Evolutionary conservation across 2,113 vertebrate species (phyloP).

Genomic region (Poecile atricapillus): DNA sequence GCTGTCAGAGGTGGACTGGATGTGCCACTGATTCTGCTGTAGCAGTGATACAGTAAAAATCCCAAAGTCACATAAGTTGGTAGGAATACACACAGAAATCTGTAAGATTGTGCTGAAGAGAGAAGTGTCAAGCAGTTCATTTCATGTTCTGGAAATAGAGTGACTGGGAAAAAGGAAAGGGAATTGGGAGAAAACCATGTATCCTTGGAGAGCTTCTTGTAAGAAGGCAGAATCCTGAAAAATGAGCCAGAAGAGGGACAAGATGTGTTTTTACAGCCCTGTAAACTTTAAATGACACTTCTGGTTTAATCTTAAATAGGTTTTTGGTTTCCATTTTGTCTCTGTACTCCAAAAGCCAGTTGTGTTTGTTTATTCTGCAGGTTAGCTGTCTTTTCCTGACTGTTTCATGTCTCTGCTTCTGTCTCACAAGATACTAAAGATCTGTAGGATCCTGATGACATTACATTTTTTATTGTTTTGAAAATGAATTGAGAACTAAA

Average conservation of each 20-base stretch:
- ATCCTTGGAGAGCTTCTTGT: background rate
- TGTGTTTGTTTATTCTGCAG: background rate
- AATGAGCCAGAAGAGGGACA: background rate
- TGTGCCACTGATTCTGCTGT: background rate
- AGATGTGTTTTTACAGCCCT: background rate
- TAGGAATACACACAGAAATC: background rate
- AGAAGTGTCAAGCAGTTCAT: background rate
- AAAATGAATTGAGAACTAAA: background rate
- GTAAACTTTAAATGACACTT: background rate
- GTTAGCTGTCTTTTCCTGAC: background rate
- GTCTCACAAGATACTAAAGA: background rate
- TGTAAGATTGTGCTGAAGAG: background rate
- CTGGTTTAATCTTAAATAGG: background rate
- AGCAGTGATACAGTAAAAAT: background rate
- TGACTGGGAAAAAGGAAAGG: background rate
- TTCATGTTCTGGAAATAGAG: background rate
- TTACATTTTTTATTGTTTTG: background rate
- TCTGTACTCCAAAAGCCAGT: background rate
- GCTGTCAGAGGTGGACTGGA: background rate
- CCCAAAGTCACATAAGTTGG: background rate
- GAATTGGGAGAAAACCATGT: background rate
- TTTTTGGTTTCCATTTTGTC: background rate
- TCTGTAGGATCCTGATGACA: background rate
- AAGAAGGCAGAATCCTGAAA: background rate
- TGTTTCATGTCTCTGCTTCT: background rate